These are phyloP conservation scores for Pimpla rufipes DNA, from an alignment of 2,888 invertebrate genomes.

Conservation along the genomic window DNA sequence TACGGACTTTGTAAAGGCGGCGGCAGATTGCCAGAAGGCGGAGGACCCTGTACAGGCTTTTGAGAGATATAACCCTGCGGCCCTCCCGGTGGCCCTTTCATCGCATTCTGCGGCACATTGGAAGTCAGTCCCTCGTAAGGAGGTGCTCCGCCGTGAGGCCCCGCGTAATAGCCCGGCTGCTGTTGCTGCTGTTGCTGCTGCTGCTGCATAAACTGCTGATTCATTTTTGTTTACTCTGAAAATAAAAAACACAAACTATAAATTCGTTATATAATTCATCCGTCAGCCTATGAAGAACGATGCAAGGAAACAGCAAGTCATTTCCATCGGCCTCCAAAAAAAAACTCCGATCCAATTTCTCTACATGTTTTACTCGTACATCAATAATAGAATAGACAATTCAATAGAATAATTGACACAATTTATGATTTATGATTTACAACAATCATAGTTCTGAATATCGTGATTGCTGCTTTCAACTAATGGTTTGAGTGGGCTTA, in stretches of 20 bases:
- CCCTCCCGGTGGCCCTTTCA: conserved; percentile 72
- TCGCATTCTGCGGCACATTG: conserved; percentile 75
- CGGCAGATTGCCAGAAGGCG: conserved; percentile 74
- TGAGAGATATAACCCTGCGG: conserved; percentile 73
- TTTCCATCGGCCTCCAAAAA: background rate
- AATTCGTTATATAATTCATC: background rate
- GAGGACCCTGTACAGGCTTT: conserved; percentile 75
- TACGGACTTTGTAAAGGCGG: conserved; percentile 73
- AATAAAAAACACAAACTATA: conserved; percentile 50
- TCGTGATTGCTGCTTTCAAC: no score
- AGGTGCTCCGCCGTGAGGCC: conserved; percentile 71
- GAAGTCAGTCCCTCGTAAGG: conserved; percentile 77
- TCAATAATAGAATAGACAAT: background rate
- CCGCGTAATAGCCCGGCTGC: conserved; percentile 72
- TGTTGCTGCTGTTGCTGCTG: conserved; percentile 72
- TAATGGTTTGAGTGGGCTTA: no score
- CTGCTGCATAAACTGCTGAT: conserved; percentile 86
- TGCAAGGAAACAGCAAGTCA: background rate
- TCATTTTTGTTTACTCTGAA: conserved; percentile 84
- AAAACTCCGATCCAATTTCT: background rate
- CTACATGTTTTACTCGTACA: background rate
- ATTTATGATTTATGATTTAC: background rate
- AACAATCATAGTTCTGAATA: background rate
- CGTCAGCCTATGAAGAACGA: background rate
- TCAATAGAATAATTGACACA: background rate